Base-by-base conservation (phyloP, 2,797 vertebrate genomes). In the Acrocephalus scirpaceus region DNA sequence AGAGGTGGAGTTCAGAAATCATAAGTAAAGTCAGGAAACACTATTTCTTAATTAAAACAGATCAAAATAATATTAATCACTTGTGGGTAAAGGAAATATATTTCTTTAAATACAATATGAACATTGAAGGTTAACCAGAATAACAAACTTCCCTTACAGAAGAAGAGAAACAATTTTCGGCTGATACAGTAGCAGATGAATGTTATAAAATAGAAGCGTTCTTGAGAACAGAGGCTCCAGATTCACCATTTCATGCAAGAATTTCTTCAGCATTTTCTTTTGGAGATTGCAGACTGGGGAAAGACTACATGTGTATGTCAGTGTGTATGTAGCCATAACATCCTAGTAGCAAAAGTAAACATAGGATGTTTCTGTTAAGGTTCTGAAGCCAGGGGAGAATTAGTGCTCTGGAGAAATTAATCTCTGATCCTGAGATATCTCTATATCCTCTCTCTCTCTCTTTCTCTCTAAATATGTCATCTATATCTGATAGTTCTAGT, bases 121-220 rank as follows among this genome's bases (percentile, higher is more conserved):
- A 45, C 2, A 1, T 9, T 56, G 69, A 91, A 92, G 7, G 13
- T 44, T 88, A 71, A 80, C 14, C 7, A 25, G 67, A 91, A n/a
- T 51, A 79, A 32, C 26, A 62, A 76, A 64, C 34, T 26, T 88
- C 18, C 23, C 22, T 32, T 62, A 12, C 38, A 30, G 8, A 20
- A 44, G 77, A 83, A 69, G 36, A 77, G 23, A 89, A 93, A 92
- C 16, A 30, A 18, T 36, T 66, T 94, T 77, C 60, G 87, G 34
- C 65, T 85, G 67, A 64, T 67, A 47, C 12, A 66, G 8, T 71
- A 74, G 50, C 29, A 62, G 58, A 20, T 51, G n/a, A 89, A 77
- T 45, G 23, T 58, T 53, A 14, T 65, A 86, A 73, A 76, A 54
- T 34, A 45, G 3, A 67, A 66, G 62, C n/a, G 80, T 80, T 61